These are phyloP conservation scores for Plecturocebus donacophilus DNA, from an alignment of 2,113 vertebrate species.

Conservation along the genomic window DNA sequence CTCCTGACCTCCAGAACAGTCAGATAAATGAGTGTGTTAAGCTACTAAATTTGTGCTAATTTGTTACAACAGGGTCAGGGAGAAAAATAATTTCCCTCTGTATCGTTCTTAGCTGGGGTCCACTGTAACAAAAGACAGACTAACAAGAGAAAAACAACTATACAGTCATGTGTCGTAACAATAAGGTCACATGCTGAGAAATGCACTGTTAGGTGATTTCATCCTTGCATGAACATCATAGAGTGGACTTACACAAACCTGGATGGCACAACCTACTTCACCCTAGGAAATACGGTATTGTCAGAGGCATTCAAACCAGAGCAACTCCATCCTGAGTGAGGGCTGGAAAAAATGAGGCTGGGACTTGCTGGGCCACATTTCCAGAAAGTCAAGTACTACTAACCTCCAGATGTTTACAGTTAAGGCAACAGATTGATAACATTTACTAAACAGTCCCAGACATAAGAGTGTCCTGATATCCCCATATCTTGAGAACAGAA, in stretches of 20 bases:
- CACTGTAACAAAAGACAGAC: background rate
- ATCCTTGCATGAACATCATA: background rate
- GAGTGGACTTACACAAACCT: background rate
- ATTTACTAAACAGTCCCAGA: too few species aligned
- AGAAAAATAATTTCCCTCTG: background rate
- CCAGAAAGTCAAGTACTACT: too few species aligned
- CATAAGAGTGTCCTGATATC: too few species aligned
- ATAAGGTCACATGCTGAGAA: background rate
- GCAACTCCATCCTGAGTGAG: too few species aligned
- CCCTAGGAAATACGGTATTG: background rate
- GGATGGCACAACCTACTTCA: background rate
- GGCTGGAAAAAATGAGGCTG: too few species aligned
- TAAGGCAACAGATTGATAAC: too few species aligned
- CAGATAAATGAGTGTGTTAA: background rate
- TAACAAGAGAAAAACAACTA: background rate
- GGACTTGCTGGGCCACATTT: too few species aligned
- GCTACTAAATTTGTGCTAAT: background rate
- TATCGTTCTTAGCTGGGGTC: background rate
- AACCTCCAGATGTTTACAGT: too few species aligned
- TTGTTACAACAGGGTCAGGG: background rate
- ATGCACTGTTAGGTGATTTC: background rate
- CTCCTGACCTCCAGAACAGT: background rate
- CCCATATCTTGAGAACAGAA: too few species aligned
- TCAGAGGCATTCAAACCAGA: too few species aligned
- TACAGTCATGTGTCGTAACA: background rate